These are phyloP conservation scores for Euphydryas editha DNA, from an alignment of 2,888 invertebrate species.

Conservation along the genomic window DNA sequence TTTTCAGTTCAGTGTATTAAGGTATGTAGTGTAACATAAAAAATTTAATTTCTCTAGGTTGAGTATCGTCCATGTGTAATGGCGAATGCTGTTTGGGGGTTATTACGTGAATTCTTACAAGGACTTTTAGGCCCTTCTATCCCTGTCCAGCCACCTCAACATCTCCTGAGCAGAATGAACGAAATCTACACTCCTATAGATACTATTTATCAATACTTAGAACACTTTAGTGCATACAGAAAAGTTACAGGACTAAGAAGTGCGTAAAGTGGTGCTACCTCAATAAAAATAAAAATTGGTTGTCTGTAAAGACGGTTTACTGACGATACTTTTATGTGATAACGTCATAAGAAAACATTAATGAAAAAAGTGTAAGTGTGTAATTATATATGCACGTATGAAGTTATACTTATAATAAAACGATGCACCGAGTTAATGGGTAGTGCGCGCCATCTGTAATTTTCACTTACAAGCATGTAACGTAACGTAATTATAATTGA, in stretches of 20 bases:
- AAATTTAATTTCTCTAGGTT: constrained; percentile 78
- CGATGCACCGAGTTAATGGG: too few species aligned
- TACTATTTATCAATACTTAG: constrained; percentile 96
- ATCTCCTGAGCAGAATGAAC: constrained; percentile 89
- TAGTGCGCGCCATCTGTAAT: too few species aligned
- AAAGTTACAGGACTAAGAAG: constrained; percentile 86
- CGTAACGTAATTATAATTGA: too few species aligned
- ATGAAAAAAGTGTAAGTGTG: too few species aligned
- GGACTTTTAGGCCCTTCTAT: constrained; percentile 92
- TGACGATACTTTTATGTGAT: neutral
- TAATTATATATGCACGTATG: too few species aligned
- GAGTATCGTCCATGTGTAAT: constrained; percentile 96
- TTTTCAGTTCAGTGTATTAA: too few species aligned
- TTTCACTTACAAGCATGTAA: too few species aligned
- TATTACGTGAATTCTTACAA: constrained; percentile 95
- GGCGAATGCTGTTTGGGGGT: constrained; percentile 94
- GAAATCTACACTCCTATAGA: constrained; percentile 95
- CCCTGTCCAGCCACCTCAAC: constrained; percentile 89
- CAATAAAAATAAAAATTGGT: neutral
- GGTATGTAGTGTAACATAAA: neutral
- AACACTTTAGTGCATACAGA: constrained; percentile 95
- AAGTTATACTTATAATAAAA: too few species aligned
- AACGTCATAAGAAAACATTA: too few species aligned
- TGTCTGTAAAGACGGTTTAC: neutral
- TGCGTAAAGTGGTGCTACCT: constrained; percentile 44